These are phyloP conservation scores for Drosophila nigrodunni DNA, from an alignment of 1,140 invertebrate species.

Conservation along the genomic window DNA sequence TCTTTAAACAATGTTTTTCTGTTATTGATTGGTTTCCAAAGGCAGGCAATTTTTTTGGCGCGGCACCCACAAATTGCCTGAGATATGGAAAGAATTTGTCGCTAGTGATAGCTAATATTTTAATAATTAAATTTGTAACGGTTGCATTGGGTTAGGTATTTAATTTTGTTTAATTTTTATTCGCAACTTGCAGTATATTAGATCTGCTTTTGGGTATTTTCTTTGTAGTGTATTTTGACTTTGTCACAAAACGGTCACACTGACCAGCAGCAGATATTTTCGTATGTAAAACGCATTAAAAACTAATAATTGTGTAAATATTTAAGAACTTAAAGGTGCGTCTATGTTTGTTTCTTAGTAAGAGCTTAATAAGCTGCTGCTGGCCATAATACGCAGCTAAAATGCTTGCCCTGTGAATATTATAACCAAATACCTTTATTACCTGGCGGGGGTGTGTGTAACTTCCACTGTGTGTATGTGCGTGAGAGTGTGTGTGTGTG, in stretches of 20 bases:
- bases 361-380: constrained; percentile 18
- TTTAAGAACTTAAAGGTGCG: constrained; percentile 23
- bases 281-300: constrained; percentile 72
- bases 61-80: too few species aligned
- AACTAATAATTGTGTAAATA: constrained; percentile 48
- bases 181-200: background rate
- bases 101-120: too few species aligned
- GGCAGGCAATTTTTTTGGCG: too few species aligned
- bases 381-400: constrained; percentile 29
- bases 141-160: too few species aligned
- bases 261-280: constrained; percentile 53
- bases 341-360: constrained; percentile 28
- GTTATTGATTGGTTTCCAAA: too few species aligned
- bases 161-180: too few species aligned
- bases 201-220: background rate
- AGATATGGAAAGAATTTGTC: too few species aligned
- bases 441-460: constrained; percentile 62
- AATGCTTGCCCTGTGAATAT: constrained; percentile 66
- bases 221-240: constrained; percentile 17
- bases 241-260: constrained; percentile 31
- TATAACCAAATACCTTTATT: constrained; percentile 42
- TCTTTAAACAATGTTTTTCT: too few species aligned
- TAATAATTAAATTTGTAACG: too few species aligned
- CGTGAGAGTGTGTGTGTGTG: constrained; percentile 20
- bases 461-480: background rate